Conservation (phyloP, 2,113 vertebrate genomes). For the Anguilla japonica region DNA sequence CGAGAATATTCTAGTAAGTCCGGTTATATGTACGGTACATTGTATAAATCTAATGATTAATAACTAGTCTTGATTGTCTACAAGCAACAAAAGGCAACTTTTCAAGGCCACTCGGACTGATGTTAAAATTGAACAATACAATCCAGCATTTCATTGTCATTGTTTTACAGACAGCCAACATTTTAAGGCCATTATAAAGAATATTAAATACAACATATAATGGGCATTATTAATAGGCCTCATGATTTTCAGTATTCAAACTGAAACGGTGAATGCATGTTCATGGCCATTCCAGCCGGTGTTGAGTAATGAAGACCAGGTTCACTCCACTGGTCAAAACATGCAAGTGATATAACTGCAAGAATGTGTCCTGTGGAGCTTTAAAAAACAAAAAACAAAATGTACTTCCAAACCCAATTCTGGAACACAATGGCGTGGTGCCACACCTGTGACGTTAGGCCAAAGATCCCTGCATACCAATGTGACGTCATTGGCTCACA, state of each 20-base stretch:
- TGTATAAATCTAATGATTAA: too few species aligned
- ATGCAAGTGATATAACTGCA: background rate
- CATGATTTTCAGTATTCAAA: background rate
- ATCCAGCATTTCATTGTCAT: background rate
- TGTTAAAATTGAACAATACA: too few species aligned
- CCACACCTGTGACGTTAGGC: too few species aligned
- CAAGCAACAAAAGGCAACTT: too few species aligned
- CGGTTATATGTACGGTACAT: too few species aligned
- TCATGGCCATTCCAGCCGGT: background rate
- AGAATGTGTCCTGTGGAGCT: background rate
- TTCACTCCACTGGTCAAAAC: background rate
- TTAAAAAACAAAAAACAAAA: background rate
- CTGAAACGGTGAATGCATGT: background rate
- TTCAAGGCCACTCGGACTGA: too few species aligned
- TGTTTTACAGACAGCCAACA: background rate
- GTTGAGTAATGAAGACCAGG: background rate
- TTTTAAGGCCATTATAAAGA: background rate
- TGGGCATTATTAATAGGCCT: background rate
- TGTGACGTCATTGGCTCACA: background rate
- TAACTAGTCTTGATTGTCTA: too few species aligned
- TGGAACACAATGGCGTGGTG: too few species aligned
- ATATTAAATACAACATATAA: background rate
- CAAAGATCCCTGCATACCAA: background rate
- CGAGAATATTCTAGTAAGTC: too few species aligned
- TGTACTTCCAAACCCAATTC: background rate